phyloP scores from a whole-genome alignment of 2,113 vertebrate genomes.

The Protobothrops mucrosquamatus region DNA sequence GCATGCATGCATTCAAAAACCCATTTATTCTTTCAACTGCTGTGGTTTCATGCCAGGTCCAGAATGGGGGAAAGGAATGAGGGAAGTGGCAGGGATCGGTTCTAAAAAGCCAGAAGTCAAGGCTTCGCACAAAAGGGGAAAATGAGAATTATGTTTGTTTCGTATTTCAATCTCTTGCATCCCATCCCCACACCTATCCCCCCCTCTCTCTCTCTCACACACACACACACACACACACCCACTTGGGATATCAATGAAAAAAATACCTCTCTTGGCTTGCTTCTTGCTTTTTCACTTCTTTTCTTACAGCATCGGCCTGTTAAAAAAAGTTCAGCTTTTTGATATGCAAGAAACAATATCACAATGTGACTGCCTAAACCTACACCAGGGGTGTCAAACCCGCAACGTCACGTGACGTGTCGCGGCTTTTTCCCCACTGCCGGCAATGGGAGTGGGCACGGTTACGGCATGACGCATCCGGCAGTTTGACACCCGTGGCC shows the following conservation, averaged over 20 bases:
- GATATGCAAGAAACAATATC: neutral
- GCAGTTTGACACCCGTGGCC: no score
- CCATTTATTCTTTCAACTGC: neutral
- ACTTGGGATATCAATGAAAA: constrained; percentile 11
- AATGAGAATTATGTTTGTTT: no score
- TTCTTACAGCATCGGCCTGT: constrained; percentile 55
- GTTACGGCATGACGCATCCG: no score
- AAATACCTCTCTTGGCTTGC: constrained; percentile 62
- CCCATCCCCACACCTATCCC: neutral
- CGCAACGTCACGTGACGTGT: no score
- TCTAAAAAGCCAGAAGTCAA: neutral
- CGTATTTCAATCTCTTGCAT: neutral
- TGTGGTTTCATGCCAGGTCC: neutral
- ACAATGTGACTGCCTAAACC: no score
- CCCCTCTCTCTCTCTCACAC: neutral
- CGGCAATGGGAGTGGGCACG: no score
- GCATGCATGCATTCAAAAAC: neutral
- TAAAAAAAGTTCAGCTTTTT: constrained; percentile 41
- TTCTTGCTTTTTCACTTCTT: constrained; percentile 51
- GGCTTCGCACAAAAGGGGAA: neutral
- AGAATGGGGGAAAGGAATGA: neutral
- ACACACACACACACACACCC: neutral
- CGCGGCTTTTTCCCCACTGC: no score
- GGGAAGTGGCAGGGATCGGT: neutral
- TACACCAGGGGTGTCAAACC: no score